A percentile compares a stretch with the other conserved stretches of the same genome.
These are phyloP conservation scores for Sesamia nonagrioides DNA, from an alignment of 1,140 invertebrate genomes.

Conservation along the genomic window DNA sequence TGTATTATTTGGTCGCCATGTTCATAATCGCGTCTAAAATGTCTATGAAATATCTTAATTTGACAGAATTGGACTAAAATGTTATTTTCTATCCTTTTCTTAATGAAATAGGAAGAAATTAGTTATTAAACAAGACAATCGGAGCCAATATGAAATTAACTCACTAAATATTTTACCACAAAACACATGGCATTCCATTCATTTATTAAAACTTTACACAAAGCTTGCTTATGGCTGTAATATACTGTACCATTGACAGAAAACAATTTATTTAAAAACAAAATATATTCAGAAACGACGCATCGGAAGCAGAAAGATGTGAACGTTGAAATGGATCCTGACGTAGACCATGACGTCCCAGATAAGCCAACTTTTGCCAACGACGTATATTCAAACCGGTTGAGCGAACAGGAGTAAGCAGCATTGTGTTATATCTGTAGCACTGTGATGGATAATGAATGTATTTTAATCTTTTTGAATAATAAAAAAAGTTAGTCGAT, in stretches of 20 bases:
- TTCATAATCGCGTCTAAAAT: no score
- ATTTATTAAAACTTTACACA: neutral
- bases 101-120: no score
- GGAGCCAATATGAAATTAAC: no score
- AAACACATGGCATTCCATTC: neutral
- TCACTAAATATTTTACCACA: no score
- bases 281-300: constrained; percentile 27
- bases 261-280: constrained; percentile 21
- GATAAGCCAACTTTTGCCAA: constrained; percentile 47
- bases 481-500: no score
- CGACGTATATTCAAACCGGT: constrained; percentile 7
- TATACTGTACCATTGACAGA: neutral
- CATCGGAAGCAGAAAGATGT: constrained; percentile 42
- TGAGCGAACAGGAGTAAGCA: neutral
- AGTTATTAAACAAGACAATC: no score
- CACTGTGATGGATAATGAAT: neutral
- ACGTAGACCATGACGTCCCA: constrained; percentile 16
- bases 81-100: no score
- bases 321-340: constrained; percentile 15
- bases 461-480: neutral
- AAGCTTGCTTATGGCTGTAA: neutral
- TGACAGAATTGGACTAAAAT: no score
- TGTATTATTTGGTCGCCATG: no score
- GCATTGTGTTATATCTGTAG: neutral
- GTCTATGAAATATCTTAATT: no score